Evolutionary conservation across 2,888 invertebrate genomes (phyloP), one percentile per base, ranked within the genome.

Genomic region (Microplitis manilae): DNA sequence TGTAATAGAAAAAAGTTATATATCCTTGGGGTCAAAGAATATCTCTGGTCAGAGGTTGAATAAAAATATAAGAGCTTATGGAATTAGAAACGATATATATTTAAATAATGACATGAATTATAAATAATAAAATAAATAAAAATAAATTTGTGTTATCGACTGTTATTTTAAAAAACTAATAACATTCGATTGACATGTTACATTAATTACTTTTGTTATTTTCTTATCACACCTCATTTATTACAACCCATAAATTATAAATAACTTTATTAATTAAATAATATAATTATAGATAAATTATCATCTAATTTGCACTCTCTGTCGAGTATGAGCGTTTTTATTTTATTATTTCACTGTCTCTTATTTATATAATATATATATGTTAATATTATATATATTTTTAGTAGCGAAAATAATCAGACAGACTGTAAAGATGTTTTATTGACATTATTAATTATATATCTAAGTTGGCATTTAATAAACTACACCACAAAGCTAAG

Each of bases 131-230:
- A 62, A 59, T 38, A n/a, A 9, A 17, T 38, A 61, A 13, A 50
- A 40, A 59, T 15, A 64, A 69, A 69, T 59, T n/a, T 38, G 20
- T 60, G 39, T n/a, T 64, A 7, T 64, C 60, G 40, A 15, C 9
- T 59, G 59, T 59, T 40, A 65, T 79, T 77, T 79, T 79, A 75
- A 75, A 79, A 80, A 81, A 81, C 79, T 80, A 80, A 73, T 79
- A 79, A 81, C 79, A 79, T 80, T 77, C 71, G 76, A 79, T 64
- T 80, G 68, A 75, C 72, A 75, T 68, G 6, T 61, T 59, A 71
- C 20, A 61, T 71, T 38, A 13, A 61, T 60, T 13, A 20, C 7
- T 59, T 59, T 59, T 59, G 59, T 59, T 13, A n/a, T 41, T 9
- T 68, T 60, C 50, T 41, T 30, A 68, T 74, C 67, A 15, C 68